Base-by-base conservation (phyloP, 2,113 vertebrate species). In the Ondatra zibethicus region DNA sequence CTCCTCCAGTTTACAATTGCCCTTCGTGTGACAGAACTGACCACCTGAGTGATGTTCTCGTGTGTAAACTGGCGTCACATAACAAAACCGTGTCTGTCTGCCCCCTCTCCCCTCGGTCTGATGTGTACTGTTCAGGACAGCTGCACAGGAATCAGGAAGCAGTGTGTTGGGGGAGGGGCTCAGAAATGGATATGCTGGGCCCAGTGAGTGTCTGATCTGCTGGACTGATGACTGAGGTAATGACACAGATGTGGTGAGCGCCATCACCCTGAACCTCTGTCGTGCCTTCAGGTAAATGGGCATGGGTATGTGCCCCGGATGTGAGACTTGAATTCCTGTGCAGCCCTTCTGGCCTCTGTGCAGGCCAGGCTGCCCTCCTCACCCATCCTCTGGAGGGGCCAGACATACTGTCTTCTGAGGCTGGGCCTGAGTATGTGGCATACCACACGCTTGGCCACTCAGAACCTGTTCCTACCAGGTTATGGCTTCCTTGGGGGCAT, bases 1-100 rank as follows among this genome's bases (percentile, higher is more conserved):
- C 98, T 98, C 98, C 99, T 99, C 98, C 99, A 99, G 99, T 99
- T 98, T 99, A 98, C 97, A 47, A 98, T 98, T 98, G 99, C 99
- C 99, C 99, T 98, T 98, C 97, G 98, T 10, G 1, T 97, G 97
- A 98, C 98, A 98, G 98, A 99, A 98, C 97, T 97, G 96, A 98
- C 98, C 93, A 97, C 98, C 97, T 89, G 97, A 98, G 96, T 97
- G 98, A 98, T 92, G 96, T 97, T 97, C 98, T 98, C 92, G 87
- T 98, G 96, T 97, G 98, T 98, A 99, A 99, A 99, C 98, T 96
- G 98, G 92, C 72, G 93, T 98, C 98, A 98, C 90, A 95, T 95
- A 96, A 96, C 97, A 98, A 85, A 91, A 98, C 98, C 98, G 98
- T 97, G 98, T 98, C 98, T 97, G 97, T 98, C 98, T 93, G 96